phyloP scores from a whole-genome alignment of 1,140 invertebrate genomes.

The Oryctes rhinoceros region DNA sequence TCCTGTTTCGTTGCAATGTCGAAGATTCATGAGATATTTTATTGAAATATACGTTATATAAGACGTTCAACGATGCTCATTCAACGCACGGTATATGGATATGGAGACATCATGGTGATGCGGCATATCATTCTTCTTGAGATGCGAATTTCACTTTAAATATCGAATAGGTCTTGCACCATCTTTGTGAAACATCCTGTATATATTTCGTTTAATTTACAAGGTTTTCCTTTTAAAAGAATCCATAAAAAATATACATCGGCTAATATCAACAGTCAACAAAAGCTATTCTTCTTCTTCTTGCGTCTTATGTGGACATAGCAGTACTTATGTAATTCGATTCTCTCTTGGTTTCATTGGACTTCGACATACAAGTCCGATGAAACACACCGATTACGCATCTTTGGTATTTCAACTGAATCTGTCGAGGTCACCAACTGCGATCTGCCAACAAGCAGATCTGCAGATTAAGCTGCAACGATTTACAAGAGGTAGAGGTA shows the following conservation, averaged over 20 bases:
- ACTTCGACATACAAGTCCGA: neutral
- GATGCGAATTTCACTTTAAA: too few relatives aligned
- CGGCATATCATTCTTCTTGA: too few relatives aligned
- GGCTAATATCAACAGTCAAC: neutral
- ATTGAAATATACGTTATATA: too few relatives aligned
- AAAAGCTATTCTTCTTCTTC: neutral
- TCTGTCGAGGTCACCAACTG: too few relatives aligned
- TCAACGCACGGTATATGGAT: too few relatives aligned
- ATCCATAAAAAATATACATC: neutral
- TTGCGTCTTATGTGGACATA: neutral
- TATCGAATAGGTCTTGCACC: too few relatives aligned
- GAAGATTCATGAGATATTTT: too few relatives aligned
- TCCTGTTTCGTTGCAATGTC: too few relatives aligned
- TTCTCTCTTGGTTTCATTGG: neutral
- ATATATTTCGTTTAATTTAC: neutral
- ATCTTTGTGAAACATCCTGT: neutral
- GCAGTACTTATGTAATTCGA: neutral
- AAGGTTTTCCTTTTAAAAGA: neutral
- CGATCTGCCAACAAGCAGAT: too few relatives aligned
- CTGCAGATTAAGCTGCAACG: too few relatives aligned
- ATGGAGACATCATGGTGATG: too few relatives aligned
- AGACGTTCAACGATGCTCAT: neutral
- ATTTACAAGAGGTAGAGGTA: too few relatives aligned
- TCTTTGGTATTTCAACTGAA: neutral
- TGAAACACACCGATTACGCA: neutral